A percentile compares a stretch with the other conserved stretches of the same genome.
These are phyloP conservation scores for Esox masquinongy DNA, from an alignment of 2,797 vertebrate genomes.

Conservation along the genomic window DNA sequence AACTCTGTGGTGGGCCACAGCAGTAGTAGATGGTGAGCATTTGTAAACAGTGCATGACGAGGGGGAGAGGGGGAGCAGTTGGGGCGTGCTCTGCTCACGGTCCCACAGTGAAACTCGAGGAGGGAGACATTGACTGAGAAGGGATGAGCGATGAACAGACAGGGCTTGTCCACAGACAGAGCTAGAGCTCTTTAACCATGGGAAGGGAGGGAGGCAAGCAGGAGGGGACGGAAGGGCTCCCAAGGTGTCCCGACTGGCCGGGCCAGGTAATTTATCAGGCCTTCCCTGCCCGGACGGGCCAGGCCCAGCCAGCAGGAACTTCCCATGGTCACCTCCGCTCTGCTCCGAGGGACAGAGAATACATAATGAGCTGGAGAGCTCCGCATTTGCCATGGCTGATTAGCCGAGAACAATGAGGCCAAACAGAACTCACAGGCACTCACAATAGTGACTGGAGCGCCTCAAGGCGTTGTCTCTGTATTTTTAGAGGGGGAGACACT, in stretches of 20 bases:
- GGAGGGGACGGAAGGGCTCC: slow-evolving; percentile 29
- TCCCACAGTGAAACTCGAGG: slow-evolving; percentile 63
- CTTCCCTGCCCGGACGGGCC: neutral
- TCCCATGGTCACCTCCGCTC: slow-evolving; percentile 80
- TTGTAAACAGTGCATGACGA: neutral
- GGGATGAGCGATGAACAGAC: slow-evolving; percentile 51
- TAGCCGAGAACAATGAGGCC: slow-evolving; percentile 87
- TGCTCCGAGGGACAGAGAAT: slow-evolving; percentile 73
- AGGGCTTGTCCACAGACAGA: slow-evolving; percentile 46
- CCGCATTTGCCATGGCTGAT: slow-evolving; percentile 90
- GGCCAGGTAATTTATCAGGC: slow-evolving; percentile 35
- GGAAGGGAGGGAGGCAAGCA: slow-evolving; percentile 24
- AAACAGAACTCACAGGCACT: slow-evolving; percentile 83
- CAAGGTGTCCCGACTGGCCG: slow-evolving; percentile 68
- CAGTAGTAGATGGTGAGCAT: neutral
- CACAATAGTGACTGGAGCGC: slow-evolving; percentile 84
- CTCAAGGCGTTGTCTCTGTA: slow-evolving; percentile 83
- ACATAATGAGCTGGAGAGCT: slow-evolving; percentile 84
- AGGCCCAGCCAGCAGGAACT: slow-evolving; percentile 78
- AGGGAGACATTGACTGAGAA: slow-evolving; percentile 17
- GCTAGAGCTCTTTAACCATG: slow-evolving; percentile 41
- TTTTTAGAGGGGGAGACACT: slow-evolving; percentile 54
- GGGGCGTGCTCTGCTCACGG: slow-evolving; percentile 14
- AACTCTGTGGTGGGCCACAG: neutral
- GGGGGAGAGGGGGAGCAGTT: slow-evolving; percentile 1